These are phyloP conservation scores for Halisarca cf. caerulea DNA, from an alignment of 37 sponge, comb jelly and placozoan species.

Conservation along the genomic window DNA sequence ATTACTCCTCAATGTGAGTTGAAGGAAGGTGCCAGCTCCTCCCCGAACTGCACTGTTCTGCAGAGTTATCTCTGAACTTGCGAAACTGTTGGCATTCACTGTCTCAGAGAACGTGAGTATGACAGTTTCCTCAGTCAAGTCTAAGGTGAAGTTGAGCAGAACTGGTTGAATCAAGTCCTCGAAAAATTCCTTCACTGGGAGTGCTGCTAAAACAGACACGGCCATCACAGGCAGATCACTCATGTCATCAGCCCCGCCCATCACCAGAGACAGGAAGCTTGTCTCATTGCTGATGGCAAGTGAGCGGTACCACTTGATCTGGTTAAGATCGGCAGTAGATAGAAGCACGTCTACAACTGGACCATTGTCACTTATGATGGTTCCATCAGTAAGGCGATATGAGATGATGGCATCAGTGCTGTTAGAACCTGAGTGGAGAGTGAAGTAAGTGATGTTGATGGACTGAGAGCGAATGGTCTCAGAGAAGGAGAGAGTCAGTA, in stretches of 20 bases:
- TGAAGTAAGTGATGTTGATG: conserved; percentile 32
- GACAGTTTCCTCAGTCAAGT: conserved; percentile 68
- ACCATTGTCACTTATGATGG: conserved; percentile 29
- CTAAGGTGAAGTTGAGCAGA: conserved; percentile 58
- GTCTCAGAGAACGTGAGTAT: conserved; percentile 86
- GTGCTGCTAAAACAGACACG: not conserved
- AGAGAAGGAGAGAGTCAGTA: conserved; percentile 79
- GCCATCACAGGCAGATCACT: conserved; percentile 55
- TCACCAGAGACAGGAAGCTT: conserved; percentile 56
- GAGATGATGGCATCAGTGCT: no score
- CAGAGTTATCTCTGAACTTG: conserved; percentile 56
- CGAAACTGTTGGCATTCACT: conserved; percentile 50
- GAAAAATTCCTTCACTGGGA: conserved; percentile 30
- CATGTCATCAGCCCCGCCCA: conserved; percentile 73
- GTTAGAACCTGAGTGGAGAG: conserved; percentile 30
- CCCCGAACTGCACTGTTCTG: conserved; percentile 37
- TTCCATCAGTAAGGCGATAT: conserved; percentile 59
- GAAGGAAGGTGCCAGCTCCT: not conserved
- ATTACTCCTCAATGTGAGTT: conserved; percentile 37
- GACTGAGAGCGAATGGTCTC: conserved; percentile 73
- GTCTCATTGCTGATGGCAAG: conserved; percentile 50
- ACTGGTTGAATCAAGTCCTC: conserved; percentile 53
- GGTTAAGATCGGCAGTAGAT: conserved; percentile 60
- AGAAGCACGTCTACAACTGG: conserved; percentile 59
- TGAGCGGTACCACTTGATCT: conserved; percentile 48